phyloP scores from a whole-genome alignment of 1,140 invertebrate genomes.

The Ips typographus region DNA sequence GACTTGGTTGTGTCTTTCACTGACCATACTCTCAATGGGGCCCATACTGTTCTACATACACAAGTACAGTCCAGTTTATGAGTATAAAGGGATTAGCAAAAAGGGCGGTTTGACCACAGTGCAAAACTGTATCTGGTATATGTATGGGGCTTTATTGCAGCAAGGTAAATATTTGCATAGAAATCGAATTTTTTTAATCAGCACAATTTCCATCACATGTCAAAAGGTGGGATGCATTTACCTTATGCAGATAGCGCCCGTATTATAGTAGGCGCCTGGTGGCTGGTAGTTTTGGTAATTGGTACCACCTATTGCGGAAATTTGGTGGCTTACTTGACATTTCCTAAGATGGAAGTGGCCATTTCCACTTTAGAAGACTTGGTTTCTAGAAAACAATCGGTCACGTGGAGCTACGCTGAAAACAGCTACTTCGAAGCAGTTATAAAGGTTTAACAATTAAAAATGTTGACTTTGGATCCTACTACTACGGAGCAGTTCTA shows the following conservation, averaged over 20 bases:
- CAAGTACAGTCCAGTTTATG: constrained; percentile 69
- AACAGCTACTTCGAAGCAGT: constrained; percentile 74
- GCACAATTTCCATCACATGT: background rate
- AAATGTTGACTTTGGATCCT: constrained; percentile 3
- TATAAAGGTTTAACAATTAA: constrained; percentile 54
- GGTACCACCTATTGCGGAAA: constrained; percentile 92
- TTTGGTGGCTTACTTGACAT: constrained; percentile 90
- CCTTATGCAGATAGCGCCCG: constrained; percentile 84
- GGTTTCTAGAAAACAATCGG: constrained; percentile 59
- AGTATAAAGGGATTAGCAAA: constrained; percentile 58
- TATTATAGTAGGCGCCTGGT: constrained; percentile 88
- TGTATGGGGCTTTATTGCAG: constrained; percentile 86
- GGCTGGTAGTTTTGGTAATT: constrained; percentile 86
- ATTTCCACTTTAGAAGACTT: constrained; percentile 75
- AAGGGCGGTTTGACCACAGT: constrained; percentile 66
- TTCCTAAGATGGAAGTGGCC: constrained; percentile 79
- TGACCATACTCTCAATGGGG: constrained; percentile 72
- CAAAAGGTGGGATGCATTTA: constrained; percentile 78
- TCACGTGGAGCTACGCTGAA: constrained; percentile 74
- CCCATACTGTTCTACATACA: constrained; percentile 79
- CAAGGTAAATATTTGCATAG: constrained; percentile 65
- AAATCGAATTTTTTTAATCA: background rate
- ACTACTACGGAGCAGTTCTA: constrained; percentile 37
- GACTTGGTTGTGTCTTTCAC: constrained; percentile 80
- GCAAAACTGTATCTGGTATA: constrained; percentile 84